A percentile compares a stretch with the other conserved stretches of the same genome.
phyloP scores from a whole-genome alignment of 2,888 invertebrate species.

The Digitonthophagus gazella region DNA sequence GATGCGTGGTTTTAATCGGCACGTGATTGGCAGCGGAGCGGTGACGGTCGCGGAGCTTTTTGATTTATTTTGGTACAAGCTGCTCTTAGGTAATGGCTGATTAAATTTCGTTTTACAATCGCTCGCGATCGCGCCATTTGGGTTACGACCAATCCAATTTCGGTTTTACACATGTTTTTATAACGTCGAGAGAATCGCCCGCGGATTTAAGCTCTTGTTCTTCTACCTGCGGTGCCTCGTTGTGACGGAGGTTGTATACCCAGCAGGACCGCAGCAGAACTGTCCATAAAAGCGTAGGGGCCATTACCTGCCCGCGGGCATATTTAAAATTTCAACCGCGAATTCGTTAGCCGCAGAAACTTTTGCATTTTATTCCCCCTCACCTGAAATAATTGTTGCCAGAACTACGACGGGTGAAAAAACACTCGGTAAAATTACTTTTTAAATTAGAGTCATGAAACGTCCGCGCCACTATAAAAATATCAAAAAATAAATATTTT shows the following conservation, averaged over 20 bases:
- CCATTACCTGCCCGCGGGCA: conserved; percentile 3
- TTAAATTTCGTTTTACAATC: neutral
- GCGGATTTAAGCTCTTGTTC: neutral
- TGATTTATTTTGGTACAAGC: neutral
- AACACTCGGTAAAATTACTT: conserved; percentile 23
- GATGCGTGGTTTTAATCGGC: neutral
- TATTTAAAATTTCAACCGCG: conserved; percentile 15
- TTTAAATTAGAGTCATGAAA: conserved; percentile 18
- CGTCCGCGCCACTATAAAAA: neutral
- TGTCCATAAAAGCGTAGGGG: neutral
- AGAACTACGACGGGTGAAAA: conserved; percentile 18
- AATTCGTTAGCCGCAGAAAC: conserved; percentile 11
- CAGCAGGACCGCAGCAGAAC: neutral
- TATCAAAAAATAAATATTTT: too few relatives aligned
- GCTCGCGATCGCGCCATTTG: neutral
- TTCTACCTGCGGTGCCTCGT: conserved; percentile 7
- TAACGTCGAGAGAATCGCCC: neutral
- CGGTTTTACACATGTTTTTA: neutral
- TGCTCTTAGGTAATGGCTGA: neutral
- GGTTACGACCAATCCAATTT: neutral
- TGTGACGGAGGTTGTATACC: conserved; percentile 9
- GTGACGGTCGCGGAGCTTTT: neutral
- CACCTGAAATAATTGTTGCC: conserved; percentile 18
- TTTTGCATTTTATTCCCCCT: conserved; percentile 8
- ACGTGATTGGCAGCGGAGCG: neutral